Percentiles rank a stretch among this genome's conserved stretches.
Evolutionary conservation across 1,140 invertebrate genomes (phyloP).

Genomic region (Saxidomus purpurata): DNA sequence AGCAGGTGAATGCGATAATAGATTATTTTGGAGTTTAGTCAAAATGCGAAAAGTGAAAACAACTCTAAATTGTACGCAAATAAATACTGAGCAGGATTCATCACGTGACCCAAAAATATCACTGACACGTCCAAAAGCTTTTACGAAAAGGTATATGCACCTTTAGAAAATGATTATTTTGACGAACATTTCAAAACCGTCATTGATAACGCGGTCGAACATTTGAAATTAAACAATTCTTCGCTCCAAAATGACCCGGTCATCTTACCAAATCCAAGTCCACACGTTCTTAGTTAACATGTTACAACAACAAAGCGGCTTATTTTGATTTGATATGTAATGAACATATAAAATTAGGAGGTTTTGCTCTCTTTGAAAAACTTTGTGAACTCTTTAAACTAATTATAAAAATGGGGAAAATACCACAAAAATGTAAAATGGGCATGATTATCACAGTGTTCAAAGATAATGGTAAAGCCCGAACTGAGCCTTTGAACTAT

Average conservation of each 20-base stretch:
- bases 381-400: neutral
- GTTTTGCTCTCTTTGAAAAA: neutral
- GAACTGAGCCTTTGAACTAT: neutral
- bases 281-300: neutral
- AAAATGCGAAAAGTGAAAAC: too few species aligned
- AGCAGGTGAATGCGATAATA: slow-evolving; percentile 9
- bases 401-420: neutral
- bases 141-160: neutral
- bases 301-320: neutral
- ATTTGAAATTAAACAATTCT: too few species aligned
- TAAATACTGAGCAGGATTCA: neutral
- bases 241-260: too few species aligned
- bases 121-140: neutral
- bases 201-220: too few species aligned
- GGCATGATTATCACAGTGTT: neutral
- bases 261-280: neutral
- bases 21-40: slow-evolving; percentile 11
- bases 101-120: neutral
- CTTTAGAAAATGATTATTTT: neutral
- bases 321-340: neutral
- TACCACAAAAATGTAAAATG: neutral
- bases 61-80: neutral
- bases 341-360: too few species aligned
- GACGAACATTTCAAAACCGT: neutral
- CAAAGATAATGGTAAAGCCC: neutral